Percentiles rank a stretch among this genome's conserved stretches.
Conservation (phyloP, 1,140 invertebrate genomes). For the Ips typographus region DNA sequence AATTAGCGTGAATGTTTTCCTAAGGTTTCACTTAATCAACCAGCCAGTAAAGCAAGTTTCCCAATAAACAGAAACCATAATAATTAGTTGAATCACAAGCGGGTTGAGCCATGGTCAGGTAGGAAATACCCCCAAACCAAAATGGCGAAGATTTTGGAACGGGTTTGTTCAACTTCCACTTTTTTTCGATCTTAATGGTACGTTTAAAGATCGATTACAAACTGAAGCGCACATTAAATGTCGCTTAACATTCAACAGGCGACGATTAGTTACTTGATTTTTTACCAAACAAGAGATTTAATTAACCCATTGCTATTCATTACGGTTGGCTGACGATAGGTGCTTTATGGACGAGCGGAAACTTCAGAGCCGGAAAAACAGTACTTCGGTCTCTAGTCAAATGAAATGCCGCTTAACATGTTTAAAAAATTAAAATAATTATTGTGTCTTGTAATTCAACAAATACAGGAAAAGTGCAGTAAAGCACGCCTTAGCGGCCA, state of each 20-base stretch:
- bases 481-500: too few species aligned
- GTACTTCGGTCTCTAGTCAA: too few species aligned
- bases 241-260: slow-evolving; percentile 8
- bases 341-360: slow-evolving; percentile 13
- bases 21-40: neutral
- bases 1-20: slow-evolving; percentile 1
- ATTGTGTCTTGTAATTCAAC: too few species aligned
- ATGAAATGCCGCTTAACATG: too few species aligned
- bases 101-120: too few species aligned
- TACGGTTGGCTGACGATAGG: neutral
- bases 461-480: too few species aligned
- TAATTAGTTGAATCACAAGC: too few species aligned
- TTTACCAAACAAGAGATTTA: slow-evolving; percentile 12
- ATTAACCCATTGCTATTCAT: slow-evolving; percentile 24
- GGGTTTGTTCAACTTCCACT: neutral
- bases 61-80: neutral
- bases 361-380: slow-evolving; percentile 10
- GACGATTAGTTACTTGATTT: slow-evolving; percentile 5
- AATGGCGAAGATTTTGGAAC: neutral
- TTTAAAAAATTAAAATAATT: too few species aligned
- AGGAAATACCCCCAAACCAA: too few species aligned
- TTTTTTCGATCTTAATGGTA: neutral
- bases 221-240: slow-evolving; percentile 15
- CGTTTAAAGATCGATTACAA: slow-evolving; percentile 12
- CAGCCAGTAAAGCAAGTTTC: neutral